A percentile compares a stretch with the other conserved stretches of the same genome.
These are phyloP conservation scores for Pipistrellus pygmaeus DNA, from an alignment of 2,797 vertebrate genomes.

Conservation along the genomic window DNA sequence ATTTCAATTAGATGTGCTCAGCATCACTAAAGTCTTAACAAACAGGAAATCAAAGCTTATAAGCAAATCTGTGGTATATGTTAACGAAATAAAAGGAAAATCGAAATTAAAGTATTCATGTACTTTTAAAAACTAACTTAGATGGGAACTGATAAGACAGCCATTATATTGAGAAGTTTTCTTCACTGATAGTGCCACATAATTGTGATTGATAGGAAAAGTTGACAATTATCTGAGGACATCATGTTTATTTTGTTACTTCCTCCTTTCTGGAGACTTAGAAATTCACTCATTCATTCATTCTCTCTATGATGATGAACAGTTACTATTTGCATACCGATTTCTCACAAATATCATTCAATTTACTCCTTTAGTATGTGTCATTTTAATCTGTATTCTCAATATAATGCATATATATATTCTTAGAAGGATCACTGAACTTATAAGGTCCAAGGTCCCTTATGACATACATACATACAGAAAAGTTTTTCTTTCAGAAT, in stretches of 20 bases:
- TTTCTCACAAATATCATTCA: slow-evolving; percentile 61
- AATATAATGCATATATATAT: slow-evolving; percentile 22
- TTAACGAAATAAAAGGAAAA: slow-evolving; percentile 58
- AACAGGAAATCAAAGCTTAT: slow-evolving; percentile 48
- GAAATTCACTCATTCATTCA: slow-evolving; percentile 22
- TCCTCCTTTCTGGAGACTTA: slow-evolving; percentile 30
- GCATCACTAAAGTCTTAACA: slow-evolving; percentile 19
- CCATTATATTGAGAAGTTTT: slow-evolving; percentile 23
- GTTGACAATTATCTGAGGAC: background rate
- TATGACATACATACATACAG: background rate
- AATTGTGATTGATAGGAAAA: slow-evolving; percentile 52
- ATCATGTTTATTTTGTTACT: slow-evolving; percentile 23
- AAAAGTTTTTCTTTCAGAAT: slow-evolving; percentile 59
- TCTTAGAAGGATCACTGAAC: slow-evolving; percentile 25
- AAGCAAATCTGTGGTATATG: slow-evolving; percentile 21
- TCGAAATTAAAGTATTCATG: background rate
- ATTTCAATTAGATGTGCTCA: slow-evolving; percentile 62
- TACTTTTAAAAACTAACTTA: slow-evolving; percentile 49
- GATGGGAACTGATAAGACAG: slow-evolving; percentile 32
- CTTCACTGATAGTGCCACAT: background rate
- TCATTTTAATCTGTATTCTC: slow-evolving; percentile 44
- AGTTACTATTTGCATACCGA: slow-evolving; percentile 15
- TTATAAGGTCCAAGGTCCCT: background rate
- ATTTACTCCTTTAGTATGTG: background rate
- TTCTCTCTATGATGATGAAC: background rate